Evolutionary conservation across 64 coral and sea anemone genomes (phyloP).

Genomic region (Anthopleura sola): DNA sequence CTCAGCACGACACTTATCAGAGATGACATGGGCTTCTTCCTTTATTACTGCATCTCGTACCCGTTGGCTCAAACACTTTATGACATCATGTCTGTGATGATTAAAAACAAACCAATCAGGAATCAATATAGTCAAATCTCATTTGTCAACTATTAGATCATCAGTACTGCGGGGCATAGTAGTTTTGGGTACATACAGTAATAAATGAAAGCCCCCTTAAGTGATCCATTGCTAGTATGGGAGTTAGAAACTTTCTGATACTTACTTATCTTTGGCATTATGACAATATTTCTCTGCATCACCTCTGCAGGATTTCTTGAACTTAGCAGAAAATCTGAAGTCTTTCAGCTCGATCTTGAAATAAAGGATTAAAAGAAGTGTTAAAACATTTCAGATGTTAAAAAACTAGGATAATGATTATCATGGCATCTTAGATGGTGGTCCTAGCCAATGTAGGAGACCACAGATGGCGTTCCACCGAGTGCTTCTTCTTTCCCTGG

Average conservation of each 20-base stretch:
- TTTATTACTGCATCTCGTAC: conserved; percentile 62
- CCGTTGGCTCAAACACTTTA: conserved; percentile 66
- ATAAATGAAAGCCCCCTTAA: too few species aligned
- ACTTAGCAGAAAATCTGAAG: conserved; percentile 71
- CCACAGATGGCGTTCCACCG: too few species aligned
- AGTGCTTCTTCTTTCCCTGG: too few species aligned
- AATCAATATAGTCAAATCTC: neutral
- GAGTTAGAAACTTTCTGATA: too few species aligned
- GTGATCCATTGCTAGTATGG: too few species aligned
- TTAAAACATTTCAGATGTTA: neutral
- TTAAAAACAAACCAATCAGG: neutral
- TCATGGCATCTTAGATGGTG: too few species aligned
- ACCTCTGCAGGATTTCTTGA: conserved; percentile 74
- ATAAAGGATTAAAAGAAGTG: conserved; percentile 3
- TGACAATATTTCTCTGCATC: conserved; percentile 49
- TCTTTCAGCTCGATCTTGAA: conserved; percentile 84
- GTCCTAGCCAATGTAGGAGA: too few species aligned
- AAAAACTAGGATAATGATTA: too few species aligned
- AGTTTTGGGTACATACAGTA: too few species aligned
- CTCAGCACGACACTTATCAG: conserved; percentile 56
- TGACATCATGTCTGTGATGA: conserved; percentile 49
- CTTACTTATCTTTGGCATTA: conserved; percentile 48
- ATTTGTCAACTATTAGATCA: too few species aligned
- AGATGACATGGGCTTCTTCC: conserved; percentile 18
- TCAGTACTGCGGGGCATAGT: too few species aligned